A percentile compares a stretch with the other conserved stretches of the same genome.
Conservation (phyloP, 2,888 invertebrate genomes). For the Neoaliturus tenellus region DNA sequence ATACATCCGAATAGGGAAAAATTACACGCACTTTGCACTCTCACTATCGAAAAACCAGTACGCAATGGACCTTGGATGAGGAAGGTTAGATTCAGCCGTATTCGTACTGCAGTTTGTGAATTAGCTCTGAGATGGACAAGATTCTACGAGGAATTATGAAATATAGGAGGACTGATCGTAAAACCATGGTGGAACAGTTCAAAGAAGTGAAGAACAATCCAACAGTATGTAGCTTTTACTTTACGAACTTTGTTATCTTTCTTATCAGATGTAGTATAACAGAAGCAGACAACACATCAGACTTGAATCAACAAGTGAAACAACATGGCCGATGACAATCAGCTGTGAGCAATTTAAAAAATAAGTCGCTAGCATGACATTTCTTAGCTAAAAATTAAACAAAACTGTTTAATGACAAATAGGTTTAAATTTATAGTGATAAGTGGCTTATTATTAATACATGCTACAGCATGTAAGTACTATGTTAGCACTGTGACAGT, state of each 20-base stretch:
- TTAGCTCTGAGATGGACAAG: constrained; percentile 81
- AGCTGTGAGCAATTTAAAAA: no score
- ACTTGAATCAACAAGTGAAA: constrained; percentile 10
- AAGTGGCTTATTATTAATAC: no score
- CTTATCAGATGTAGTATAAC: not conserved
- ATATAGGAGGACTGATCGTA: constrained; percentile 87
- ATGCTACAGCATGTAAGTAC: no score
- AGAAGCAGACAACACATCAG: not conserved
- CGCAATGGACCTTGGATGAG: constrained; percentile 39
- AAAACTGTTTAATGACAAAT: no score
- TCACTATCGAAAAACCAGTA: not conserved
- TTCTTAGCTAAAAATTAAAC: no score
- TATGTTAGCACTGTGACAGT: no score
- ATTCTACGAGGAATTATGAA: constrained; percentile 93
- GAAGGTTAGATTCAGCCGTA: not conserved
- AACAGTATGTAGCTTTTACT: constrained; percentile 77
- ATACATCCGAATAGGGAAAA: no score
- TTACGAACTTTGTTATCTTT: not conserved
- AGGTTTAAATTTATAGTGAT: no score
- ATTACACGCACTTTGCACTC: constrained; percentile 18
- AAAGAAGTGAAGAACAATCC: constrained; percentile 92
- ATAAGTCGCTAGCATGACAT: no score
- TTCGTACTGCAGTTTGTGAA: not conserved
- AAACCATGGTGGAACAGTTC: constrained; percentile 95
- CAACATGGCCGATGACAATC: constrained; percentile 14